A percentile compares a stretch with the other conserved stretches of the same genome.
Evolutionary conservation across 2,797 vertebrate species (phyloP).

Genomic region (Dermochelys coriacea): DNA sequence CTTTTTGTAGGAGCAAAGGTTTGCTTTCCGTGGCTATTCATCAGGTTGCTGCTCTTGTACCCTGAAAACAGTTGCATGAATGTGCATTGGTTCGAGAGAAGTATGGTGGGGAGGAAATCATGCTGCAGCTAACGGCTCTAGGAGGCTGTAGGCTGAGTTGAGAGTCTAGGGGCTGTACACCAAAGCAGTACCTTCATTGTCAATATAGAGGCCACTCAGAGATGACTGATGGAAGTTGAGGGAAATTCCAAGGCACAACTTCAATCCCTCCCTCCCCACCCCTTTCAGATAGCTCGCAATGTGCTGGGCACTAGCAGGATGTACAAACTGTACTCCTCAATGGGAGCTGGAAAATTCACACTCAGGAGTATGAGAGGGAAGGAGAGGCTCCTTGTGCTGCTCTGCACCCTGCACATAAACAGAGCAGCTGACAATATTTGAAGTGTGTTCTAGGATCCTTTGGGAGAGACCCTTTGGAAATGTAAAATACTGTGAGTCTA

Average conservation of each 20-base stretch:
- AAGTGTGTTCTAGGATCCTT: not conserved
- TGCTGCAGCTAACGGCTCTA: not conserved
- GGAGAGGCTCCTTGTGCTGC: not conserved
- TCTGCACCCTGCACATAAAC: not conserved
- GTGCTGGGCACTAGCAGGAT: not conserved
- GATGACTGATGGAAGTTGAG: accelerated
- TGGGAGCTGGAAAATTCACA: not conserved
- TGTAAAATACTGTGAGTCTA: not conserved
- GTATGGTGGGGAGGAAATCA: not conserved
- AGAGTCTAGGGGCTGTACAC: not conserved
- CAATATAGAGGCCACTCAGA: not conserved
- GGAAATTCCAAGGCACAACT: not conserved
- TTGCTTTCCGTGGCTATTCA: not conserved
- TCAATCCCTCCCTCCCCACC: accelerated
- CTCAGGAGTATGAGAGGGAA: not conserved
- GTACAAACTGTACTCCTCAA: not conserved
- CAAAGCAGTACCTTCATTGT: not conserved
- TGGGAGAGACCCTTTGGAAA: not conserved
- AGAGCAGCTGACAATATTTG: not conserved
- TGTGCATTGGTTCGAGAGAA: not conserved
- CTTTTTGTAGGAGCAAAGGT: not conserved
- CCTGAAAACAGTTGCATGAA: not conserved
- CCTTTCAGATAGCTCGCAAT: not conserved
- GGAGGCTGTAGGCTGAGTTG: not conserved
- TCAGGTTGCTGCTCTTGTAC: not conserved